Conservation (phyloP, 2,888 invertebrate genomes). For the Dryobota labecula region DNA sequence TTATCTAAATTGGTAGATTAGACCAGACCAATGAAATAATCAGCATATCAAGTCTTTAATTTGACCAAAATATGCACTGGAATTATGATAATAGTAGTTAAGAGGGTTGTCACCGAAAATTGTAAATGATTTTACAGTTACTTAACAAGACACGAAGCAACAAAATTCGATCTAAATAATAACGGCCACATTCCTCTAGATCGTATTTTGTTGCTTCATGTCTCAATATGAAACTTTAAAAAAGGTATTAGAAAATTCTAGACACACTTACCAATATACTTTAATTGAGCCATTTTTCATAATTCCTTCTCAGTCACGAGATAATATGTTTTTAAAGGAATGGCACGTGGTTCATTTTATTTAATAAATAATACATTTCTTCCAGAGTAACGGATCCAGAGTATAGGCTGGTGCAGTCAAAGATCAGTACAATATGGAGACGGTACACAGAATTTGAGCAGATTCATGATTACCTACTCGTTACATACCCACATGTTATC, state of each 20-base stretch:
- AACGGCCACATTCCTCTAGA: no score
- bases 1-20: neutral
- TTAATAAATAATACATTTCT: slow-evolving; percentile 51
- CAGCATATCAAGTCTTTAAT: neutral
- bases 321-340: no score
- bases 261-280: no score
- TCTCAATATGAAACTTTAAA: no score
- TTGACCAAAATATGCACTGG: neutral
- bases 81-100: neutral
- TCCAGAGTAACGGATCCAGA: slow-evolving; percentile 92
- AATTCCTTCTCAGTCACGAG: no score
- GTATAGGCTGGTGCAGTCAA: slow-evolving; percentile 91
- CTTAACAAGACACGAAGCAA: no score
- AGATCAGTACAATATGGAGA: slow-evolving; percentile 93
- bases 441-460: slow-evolving; percentile 96
- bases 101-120: neutral
- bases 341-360: neutral
- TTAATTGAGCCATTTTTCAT: no score
- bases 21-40: neutral
- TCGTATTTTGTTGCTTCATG: no score
- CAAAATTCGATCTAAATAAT: no score
- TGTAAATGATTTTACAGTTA: no score
- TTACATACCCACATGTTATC: slow-evolving; percentile 94
- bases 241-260: no score
- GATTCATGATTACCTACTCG: slow-evolving; percentile 93